Conservation (phyloP, 2,888 invertebrate genomes). For the Loripinus fragilis region DNA sequence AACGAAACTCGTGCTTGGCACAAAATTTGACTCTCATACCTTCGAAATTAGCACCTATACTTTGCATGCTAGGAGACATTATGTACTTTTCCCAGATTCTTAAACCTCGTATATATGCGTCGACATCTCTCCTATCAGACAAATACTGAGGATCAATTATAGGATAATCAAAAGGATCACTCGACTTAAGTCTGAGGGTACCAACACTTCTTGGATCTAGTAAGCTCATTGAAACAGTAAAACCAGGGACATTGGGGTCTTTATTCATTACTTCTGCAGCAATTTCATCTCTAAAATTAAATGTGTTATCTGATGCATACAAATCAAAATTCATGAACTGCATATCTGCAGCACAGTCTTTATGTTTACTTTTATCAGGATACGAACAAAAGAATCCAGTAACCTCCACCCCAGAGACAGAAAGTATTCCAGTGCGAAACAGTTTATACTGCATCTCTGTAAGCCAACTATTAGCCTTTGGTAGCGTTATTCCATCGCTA, state of each 20-base stretch:
- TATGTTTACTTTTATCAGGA: not conserved
- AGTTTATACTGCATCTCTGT: constrained; percentile 40
- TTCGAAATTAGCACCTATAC: constrained; percentile 42
- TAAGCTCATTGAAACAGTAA: not conserved
- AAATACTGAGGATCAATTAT: constrained; percentile 35
- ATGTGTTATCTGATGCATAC: constrained; percentile 27
- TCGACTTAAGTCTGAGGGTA: constrained; percentile 6
- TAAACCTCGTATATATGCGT: constrained; percentile 18
- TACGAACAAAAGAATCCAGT: constrained; percentile 45
- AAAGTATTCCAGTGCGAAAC: constrained; percentile 39
- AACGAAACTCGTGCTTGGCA: constrained; percentile 20
- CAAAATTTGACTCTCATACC: constrained; percentile 44
- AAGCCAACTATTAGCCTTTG: constrained; percentile 35
- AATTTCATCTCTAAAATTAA: constrained; percentile 36
- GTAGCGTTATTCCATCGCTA: constrained; percentile 36
- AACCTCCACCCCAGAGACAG: constrained; percentile 43
- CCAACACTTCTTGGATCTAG: constrained; percentile 21
- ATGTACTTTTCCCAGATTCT: constrained; percentile 27
- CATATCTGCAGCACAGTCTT: constrained; percentile 49
- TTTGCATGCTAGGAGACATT: constrained; percentile 42
- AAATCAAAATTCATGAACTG: constrained; percentile 40
- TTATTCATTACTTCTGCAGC: constrained; percentile 28
- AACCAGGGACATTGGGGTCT: constrained; percentile 4
- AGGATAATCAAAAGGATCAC: constrained; percentile 40
- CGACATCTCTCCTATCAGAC: constrained; percentile 18